A percentile compares a stretch with the other conserved stretches of the same genome.
phyloP scores from a whole-genome alignment of 64 coral and sea anemone species.

The Actinia equina region DNA sequence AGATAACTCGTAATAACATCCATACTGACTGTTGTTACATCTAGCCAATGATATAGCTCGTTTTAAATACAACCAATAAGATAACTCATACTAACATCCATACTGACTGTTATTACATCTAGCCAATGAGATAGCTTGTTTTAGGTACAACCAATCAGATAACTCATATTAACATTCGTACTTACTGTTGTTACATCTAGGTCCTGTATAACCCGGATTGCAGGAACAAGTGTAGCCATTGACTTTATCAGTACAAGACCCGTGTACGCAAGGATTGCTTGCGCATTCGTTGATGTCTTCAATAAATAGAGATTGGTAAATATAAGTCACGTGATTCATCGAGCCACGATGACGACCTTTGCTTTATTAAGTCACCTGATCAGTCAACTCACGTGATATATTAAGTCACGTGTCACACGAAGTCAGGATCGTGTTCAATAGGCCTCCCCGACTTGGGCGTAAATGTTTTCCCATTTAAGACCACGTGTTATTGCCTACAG shows the following conservation, averaged over 20 bases:
- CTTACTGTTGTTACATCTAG: not conserved
- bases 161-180: not conserved
- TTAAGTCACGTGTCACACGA: too few species aligned
- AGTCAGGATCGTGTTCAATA: too few species aligned
- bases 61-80: not conserved
- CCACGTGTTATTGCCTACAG: too few species aligned
- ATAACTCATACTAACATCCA: not conserved
- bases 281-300: constrained; percentile 19
- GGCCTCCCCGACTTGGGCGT: too few species aligned
- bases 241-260: not conserved
- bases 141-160: not conserved
- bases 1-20: not conserved
- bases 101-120: not conserved
- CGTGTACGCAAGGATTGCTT: not conserved
- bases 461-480: too few species aligned
- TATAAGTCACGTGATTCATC: not conserved
- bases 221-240: constrained; percentile 4
- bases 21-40: too few species aligned
- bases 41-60: not conserved
- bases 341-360: too few species aligned
- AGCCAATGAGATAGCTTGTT: not conserved
- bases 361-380: too few species aligned
- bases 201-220: not conserved
- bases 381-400: too few species aligned
- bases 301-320: not conserved